Conservation (phyloP, 1,140 invertebrate genomes). For the Eupeodes corollae region DNA sequence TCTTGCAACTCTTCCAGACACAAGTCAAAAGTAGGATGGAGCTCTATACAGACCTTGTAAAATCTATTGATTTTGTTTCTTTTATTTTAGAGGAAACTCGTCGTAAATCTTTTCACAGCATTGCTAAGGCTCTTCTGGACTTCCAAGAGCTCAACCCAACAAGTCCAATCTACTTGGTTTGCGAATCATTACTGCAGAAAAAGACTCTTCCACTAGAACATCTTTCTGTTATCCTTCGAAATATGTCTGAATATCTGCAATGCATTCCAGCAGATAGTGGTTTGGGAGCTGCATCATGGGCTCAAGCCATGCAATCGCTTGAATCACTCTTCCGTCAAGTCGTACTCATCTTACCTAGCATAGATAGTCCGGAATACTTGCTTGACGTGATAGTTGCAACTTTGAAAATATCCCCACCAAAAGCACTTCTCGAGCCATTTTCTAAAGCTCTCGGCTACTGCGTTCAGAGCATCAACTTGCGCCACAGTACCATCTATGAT, state of each 20-base stretch:
- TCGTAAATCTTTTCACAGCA: conserved; percentile 75
- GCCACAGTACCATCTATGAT: conserved; percentile 75
- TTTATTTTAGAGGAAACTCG: conserved; percentile 25
- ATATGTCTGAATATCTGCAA: conserved; percentile 87
- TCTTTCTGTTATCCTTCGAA: conserved; percentile 64
- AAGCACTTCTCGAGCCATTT: conserved; percentile 77
- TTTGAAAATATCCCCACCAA: conserved; percentile 67
- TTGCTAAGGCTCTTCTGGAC: conserved; percentile 85
- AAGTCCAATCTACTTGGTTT: conserved; percentile 78
- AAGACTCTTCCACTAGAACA: conserved; percentile 73
- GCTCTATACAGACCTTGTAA: background rate
- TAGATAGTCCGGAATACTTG: conserved; percentile 64
- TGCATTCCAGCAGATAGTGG: conserved; percentile 77
- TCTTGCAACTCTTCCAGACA: conserved; percentile 90
- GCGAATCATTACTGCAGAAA: conserved; percentile 83
- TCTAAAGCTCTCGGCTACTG: conserved; percentile 85
- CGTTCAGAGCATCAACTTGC: conserved; percentile 77
- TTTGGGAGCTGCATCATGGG: conserved; percentile 61
- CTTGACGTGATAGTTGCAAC: conserved; percentile 77
- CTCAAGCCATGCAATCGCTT: conserved; percentile 65
- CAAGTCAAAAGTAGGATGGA: conserved; percentile 57
- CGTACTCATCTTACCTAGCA: conserved; percentile 57
- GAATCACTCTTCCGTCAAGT: conserved; percentile 78
- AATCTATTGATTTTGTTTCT: background rate
- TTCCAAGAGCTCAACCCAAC: conserved; percentile 94